Evolutionary conservation across 2,888 invertebrate species (phyloP), one percentile per base, ranked within the genome.

Genomic region (Teinopalpus imperialis): DNA sequence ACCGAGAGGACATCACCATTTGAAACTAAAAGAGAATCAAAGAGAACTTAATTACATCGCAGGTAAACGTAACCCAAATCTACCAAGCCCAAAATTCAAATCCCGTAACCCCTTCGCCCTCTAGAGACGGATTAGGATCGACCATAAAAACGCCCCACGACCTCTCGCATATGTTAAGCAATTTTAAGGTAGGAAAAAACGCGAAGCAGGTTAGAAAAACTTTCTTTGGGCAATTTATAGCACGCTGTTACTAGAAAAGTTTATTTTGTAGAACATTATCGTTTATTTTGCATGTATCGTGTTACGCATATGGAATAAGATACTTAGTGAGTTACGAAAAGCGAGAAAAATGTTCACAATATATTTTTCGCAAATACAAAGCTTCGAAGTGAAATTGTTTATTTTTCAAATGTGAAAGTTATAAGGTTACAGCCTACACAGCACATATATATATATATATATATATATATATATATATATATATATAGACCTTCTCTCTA

Each of bases 91-190:
- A n/a, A 14, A n/a, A 40, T 40, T 30, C n/a, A 40, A 29, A 40
- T 14, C 9, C 12, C 8, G n/a, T 20, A 29, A 29, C 27, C 40
- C 14, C 12, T 40, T 40, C 7, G n/a, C 13, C n/a, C n/a, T 9
- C 40, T 13, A 8, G 21, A 30, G 40, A 30, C 20, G 40, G 40
- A 30, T 40, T 30, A 30, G 14, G 40, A 7, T 18, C 14, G 40
- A 8, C 21, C 21, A 30, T 40, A 20, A 21, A 30, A n/a, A 13
- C 9, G 29, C 20, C 20, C 8, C 14, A 26, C 18, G 21, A 12
- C 8, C 20, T 7, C 12, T 8, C n/a, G 40, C 30, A 20, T 40
- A 40, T 30, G 30, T 20, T 30, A 29, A 30, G 30, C 29, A 20
- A 39, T 16, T 36, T 18, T 16, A 0, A 26, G 27, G 26, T 18